These are phyloP conservation scores for Pagrus major DNA, from an alignment of 2,113 vertebrate genomes.

Conservation along the genomic window DNA sequence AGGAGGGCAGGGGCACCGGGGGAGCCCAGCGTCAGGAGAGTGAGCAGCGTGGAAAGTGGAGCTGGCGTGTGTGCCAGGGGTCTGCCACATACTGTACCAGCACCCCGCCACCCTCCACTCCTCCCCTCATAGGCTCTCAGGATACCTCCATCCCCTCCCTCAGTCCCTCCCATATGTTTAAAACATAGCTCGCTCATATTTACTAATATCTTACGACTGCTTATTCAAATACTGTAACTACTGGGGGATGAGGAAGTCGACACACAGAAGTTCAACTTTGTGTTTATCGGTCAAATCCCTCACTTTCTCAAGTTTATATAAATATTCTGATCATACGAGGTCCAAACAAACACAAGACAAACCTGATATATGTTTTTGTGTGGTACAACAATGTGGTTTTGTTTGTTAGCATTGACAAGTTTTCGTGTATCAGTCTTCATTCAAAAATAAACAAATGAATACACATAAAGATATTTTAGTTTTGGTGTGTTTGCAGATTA, in stretches of 20 bases:
- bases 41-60: constrained; percentile 86
- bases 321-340: not conserved
- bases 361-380: not conserved
- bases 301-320: not conserved
- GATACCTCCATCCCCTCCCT: constrained; percentile 19
- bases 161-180: constrained; percentile 5
- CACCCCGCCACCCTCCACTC: constrained; percentile 15
- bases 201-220: not conserved
- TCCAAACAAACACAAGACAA: not conserved
- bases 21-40: constrained; percentile 74
- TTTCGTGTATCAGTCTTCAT: not conserved
- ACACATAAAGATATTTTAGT: not conserved
- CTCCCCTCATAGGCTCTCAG: constrained; percentile 32
- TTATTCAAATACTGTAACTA: not conserved
- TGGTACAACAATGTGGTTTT: not conserved
- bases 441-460: not conserved
- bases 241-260: not conserved
- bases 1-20: constrained; percentile 71
- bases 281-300: not conserved
- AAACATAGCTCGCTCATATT: not conserved
- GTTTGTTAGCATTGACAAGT: not conserved
- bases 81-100: constrained; percentile 79
- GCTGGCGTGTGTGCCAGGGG: constrained; percentile 86
- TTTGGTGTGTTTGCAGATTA: not conserved
- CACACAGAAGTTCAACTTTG: not conserved